Conservation (phyloP, 2,797 vertebrate species). For the Chaetodon trifasciatus region DNA sequence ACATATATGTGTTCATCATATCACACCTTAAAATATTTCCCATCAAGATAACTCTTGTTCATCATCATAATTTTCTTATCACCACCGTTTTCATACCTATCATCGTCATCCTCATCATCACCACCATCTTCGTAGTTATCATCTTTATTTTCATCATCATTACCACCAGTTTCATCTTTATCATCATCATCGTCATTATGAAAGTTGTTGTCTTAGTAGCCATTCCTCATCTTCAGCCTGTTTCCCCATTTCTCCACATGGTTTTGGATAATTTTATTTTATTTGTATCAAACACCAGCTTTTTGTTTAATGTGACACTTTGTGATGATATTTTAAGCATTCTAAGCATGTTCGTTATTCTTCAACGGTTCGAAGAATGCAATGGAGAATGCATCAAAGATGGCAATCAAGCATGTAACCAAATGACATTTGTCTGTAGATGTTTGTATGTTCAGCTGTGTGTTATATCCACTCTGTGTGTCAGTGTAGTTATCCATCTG, state of each 20-base stretch:
- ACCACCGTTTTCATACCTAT: neutral
- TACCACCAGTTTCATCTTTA: neutral
- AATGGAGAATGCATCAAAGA: conserved; percentile 75
- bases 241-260: conserved; percentile 29
- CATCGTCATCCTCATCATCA: neutral
- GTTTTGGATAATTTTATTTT: conserved; percentile 50
- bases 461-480: conserved; percentile 72
- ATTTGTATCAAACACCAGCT: conserved; percentile 59
- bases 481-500: conserved; percentile 75
- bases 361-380: conserved; percentile 78
- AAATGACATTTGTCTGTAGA: conserved; percentile 77
- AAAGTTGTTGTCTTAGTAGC: neutral
- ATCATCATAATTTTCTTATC: neutral
- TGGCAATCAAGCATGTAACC: conserved; percentile 77
- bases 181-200: neutral
- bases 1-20: neutral
- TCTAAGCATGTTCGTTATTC: conserved; percentile 81
- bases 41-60: neutral
- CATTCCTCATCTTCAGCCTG: conserved; percentile 17
- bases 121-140: neutral
- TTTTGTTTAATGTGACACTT: conserved; percentile 69
- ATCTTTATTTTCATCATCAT: conserved; percentile 10
- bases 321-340: conserved; percentile 74
- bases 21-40: neutral
- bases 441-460: conserved; percentile 77